Percentiles rank a stretch among this genome's conserved stretches.
phyloP scores from a whole-genome alignment of 2,888 invertebrate genomes.

The Aphidius colemani region DNA sequence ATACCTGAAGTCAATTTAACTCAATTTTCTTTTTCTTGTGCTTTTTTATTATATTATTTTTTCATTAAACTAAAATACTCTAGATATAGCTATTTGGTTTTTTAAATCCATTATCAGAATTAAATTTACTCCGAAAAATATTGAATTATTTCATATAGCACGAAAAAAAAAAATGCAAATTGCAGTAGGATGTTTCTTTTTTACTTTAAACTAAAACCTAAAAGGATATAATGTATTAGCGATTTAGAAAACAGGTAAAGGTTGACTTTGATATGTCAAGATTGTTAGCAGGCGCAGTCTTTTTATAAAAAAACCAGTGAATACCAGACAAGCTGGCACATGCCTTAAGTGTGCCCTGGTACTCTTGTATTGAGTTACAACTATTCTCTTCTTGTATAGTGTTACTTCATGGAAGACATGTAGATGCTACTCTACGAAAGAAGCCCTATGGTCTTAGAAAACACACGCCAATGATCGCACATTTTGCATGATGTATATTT shows the following conservation, averaged over 20 bases:
- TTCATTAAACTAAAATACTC: background rate
- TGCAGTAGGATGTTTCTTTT: too few relatives aligned
- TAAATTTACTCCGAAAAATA: background rate
- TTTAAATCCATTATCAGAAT: conserved; percentile 1
- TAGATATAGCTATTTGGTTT: background rate
- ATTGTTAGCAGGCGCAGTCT: too few relatives aligned
- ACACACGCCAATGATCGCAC: conserved; percentile 12
- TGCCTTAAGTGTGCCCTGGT: conserved; percentile 56
- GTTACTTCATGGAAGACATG: conserved; percentile 38
- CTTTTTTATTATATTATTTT: background rate
- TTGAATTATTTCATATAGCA: too few relatives aligned
- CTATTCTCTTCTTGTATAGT: conserved; percentile 41
- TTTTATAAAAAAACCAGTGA: background rate
- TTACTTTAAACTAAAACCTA: too few relatives aligned
- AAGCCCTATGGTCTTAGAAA: background rate
- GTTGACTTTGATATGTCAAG: too few relatives aligned
- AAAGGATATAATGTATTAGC: too few relatives aligned
- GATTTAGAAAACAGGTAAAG: too few relatives aligned
- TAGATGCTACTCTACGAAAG: conserved; percentile 8
- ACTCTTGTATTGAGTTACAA: conserved; percentile 53
- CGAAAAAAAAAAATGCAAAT: too few relatives aligned
- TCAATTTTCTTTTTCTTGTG: background rate
- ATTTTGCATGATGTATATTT: conserved; percentile 9
- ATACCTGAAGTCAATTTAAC: conserved; percentile 16
- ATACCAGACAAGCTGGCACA: conserved; percentile 44